Base-by-base conservation (phyloP, 1,140 invertebrate genomes). In the Philopotamus ludificatus region DNA sequence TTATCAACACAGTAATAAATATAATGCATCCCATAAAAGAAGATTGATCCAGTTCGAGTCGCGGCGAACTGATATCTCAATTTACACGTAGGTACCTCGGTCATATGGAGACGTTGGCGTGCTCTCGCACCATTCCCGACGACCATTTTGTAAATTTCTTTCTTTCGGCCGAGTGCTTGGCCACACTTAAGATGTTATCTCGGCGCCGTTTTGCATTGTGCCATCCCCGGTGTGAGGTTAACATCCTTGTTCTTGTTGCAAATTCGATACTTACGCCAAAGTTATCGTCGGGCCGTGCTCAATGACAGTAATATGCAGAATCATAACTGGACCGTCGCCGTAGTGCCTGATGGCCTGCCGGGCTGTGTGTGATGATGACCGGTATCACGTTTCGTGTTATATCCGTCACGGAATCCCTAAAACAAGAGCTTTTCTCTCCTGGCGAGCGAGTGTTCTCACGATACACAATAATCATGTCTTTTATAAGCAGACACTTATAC, bases 361-460 rank as follows among this genome's bases (percentile, higher is more conserved):
- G 28, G 28, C 28, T 34, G 4, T 34, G 47, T 49, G 18, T 44
- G 41, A 15, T 44, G n/a, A 18, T 49, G 47, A 18, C 47, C 47
- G 47, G 20, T 49, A 49, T 34, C 28, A 34, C 28, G 47, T 49
- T 18, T 49, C 47, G 21, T 21, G 47, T 21, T 49, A 15, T 15
- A 49, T 21, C 18, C 58, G 58, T 60, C 58, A 60, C 58, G 58
- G 41, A 60, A 60, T 60, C 58, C 58, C 42, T 60, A 60, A 60
- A 60, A 60, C 41, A n/a, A 60, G 58, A 60, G 12, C 39, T 60
- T 60, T 60, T 45, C 21, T 60, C 58, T 45, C 41, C 22, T n/a
- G 4, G 10, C 8, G 53, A 12, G 25, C 20, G 34, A 60, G 12
- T n/a, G 18, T 60, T 60, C 58, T 60, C 58, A 60, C 58, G 58